These are phyloP conservation scores for Manis pentadactyla DNA, from an alignment of 2,797 vertebrate genomes.

Conservation along the genomic window DNA sequence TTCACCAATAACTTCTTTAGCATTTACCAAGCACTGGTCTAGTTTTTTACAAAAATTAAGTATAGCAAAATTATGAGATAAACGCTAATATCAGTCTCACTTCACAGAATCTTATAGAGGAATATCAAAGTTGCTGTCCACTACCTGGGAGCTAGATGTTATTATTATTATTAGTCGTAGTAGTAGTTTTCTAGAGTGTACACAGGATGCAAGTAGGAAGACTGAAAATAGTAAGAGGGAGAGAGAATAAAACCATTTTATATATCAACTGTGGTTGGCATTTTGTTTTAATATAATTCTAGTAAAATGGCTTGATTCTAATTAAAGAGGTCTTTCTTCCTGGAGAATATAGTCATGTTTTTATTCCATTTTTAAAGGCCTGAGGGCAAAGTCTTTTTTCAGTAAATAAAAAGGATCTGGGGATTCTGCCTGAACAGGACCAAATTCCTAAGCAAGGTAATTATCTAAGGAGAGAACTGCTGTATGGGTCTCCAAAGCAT, in stretches of 20 bases:
- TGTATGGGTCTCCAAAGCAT: neutral
- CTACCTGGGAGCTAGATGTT: neutral
- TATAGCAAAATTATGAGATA: neutral
- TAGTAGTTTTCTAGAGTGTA: neutral
- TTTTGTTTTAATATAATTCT: slow-evolving; percentile 20
- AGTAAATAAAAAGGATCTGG: neutral
- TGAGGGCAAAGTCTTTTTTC: neutral
- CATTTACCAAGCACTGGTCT: neutral
- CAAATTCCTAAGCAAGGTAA: neutral
- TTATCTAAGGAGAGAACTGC: neutral
- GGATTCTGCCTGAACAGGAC: neutral
- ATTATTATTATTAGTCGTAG: neutral
- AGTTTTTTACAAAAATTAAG: neutral
- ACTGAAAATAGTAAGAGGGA: neutral
- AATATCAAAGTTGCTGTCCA: neutral
- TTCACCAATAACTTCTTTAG: neutral
- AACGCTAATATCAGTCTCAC: neutral
- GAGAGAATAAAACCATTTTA: neutral
- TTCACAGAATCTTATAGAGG: neutral
- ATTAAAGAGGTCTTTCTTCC: neutral
- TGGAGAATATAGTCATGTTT: neutral
- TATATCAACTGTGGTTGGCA: neutral
- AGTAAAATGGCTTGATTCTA: slow-evolving; percentile 5
- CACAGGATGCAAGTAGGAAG: neutral
- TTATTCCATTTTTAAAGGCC: slow-evolving; percentile 6